Evolutionary conservation across 2,888 invertebrate species (phyloP).

Genomic region (Elmis aenea): DNA sequence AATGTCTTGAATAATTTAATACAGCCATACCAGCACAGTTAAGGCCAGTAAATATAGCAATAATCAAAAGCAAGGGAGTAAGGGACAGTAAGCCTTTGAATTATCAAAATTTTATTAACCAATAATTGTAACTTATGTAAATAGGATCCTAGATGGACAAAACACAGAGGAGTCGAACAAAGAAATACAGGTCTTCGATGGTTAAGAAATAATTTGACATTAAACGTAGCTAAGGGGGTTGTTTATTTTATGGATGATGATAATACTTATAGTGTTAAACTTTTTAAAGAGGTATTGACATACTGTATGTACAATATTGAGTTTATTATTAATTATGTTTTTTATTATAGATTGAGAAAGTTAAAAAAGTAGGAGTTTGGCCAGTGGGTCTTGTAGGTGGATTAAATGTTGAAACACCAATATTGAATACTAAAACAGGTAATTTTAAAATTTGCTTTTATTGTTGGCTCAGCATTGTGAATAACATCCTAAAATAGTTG

Average conservation of each 20-base stretch:
- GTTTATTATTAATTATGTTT: conserved; percentile 11
- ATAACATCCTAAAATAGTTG: no score
- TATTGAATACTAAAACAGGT: conserved; percentile 60
- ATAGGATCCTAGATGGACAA: conserved; percentile 63
- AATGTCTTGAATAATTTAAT: no score
- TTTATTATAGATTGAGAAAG: conserved; percentile 67
- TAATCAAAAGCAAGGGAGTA: no score
- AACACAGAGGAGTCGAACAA: conserved; percentile 87
- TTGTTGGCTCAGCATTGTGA: no score
- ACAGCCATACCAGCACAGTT: no score
- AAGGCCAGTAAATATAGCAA: no score
- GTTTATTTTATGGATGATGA: conserved; percentile 98
- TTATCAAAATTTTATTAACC: no score
- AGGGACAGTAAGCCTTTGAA: no score
- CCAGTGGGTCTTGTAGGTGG: conserved; percentile 96
- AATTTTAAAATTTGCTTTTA: conserved; percentile 5
- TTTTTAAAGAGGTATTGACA: conserved; percentile 77
- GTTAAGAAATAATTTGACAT: conserved; percentile 61
- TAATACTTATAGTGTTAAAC: conserved; percentile 83
- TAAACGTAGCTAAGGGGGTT: conserved; percentile 60
- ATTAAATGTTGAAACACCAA: conserved; percentile 85
- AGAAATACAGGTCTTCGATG: conserved; percentile 81
- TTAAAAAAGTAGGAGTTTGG: conserved; percentile 85
- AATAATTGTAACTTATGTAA: no score
- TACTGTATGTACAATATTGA: not conserved